Percentiles rank a stretch among this genome's conserved stretches.
Conservation (phyloP, 2,797 vertebrate genomes). For the Dallia pectoralis region DNA sequence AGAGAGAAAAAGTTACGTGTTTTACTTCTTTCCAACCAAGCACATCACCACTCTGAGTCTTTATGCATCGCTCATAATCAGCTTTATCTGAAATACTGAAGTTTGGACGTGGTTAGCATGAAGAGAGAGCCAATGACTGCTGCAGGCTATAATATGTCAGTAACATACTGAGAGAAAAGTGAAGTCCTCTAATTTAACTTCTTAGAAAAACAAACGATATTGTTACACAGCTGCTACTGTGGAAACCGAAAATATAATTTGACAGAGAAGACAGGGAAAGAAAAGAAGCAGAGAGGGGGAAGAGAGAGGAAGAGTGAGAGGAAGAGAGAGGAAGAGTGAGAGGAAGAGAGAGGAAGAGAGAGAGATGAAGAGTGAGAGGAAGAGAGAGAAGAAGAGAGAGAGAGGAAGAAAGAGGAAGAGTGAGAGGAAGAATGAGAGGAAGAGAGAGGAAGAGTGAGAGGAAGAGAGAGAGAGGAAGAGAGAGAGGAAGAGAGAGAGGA, state of each 20-base stretch:
- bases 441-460: not conserved
- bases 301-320: not conserved
- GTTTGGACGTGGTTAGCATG: not conserved
- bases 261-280: not conserved
- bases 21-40: constrained; percentile 12
- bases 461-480: not conserved
- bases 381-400: not conserved
- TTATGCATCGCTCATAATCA: constrained; percentile 16
- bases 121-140: not conserved
- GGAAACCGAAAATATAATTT: constrained; percentile 60
- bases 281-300: constrained; percentile 20
- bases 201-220: constrained; percentile 24
- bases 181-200: constrained; percentile 28
- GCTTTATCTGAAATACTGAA: not conserved
- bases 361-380: not conserved
- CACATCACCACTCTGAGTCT: not conserved
- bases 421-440: too few species aligned
- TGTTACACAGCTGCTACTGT: constrained; percentile 55
- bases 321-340: not conserved
- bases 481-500: not conserved
- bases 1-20: constrained; percentile 23
- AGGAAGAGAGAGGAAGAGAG: not conserved
- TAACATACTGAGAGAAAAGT: not conserved
- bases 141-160: not conserved
- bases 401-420: too few species aligned